Conservation (phyloP, 2,113 vertebrate genomes). For the Tricholaema leucomelas region DNA sequence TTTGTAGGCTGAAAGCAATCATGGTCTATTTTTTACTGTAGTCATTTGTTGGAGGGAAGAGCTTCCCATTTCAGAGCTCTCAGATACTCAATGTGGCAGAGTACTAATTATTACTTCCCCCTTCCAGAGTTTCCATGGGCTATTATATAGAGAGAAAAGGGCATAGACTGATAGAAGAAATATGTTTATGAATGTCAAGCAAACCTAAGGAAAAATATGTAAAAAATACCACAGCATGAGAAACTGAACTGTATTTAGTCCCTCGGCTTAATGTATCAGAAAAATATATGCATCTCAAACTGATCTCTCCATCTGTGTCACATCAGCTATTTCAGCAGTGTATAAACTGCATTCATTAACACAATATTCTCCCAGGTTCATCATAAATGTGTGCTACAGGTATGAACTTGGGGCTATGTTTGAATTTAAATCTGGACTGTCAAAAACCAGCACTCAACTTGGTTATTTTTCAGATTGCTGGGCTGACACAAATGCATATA, state of each 20-base stretch:
- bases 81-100: background rate
- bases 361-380: slow-evolving; percentile 1
- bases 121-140: background rate
- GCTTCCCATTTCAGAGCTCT: background rate
- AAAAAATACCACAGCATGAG: slow-evolving; percentile 5
- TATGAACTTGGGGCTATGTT: background rate
- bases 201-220: slow-evolving; percentile 22
- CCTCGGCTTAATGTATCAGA: background rate
- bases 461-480: background rate
- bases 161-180: background rate
- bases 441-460: background rate
- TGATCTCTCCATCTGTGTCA: slow-evolving; percentile 17
- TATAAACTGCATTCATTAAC: slow-evolving; percentile 4
- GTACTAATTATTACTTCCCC: background rate
- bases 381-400: background rate
- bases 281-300: slow-evolving; percentile 16
- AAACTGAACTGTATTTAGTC: background rate
- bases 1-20: background rate
- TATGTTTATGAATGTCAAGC: background rate
- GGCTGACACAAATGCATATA: background rate
- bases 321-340: background rate
- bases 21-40: slow-evolving; percentile 1
- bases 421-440: slow-evolving; percentile 22
- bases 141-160: background rate
- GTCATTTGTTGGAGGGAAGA: background rate